Base-by-base conservation (phyloP, 2,888 invertebrate genomes). In the Drosophila pullipes region DNA sequence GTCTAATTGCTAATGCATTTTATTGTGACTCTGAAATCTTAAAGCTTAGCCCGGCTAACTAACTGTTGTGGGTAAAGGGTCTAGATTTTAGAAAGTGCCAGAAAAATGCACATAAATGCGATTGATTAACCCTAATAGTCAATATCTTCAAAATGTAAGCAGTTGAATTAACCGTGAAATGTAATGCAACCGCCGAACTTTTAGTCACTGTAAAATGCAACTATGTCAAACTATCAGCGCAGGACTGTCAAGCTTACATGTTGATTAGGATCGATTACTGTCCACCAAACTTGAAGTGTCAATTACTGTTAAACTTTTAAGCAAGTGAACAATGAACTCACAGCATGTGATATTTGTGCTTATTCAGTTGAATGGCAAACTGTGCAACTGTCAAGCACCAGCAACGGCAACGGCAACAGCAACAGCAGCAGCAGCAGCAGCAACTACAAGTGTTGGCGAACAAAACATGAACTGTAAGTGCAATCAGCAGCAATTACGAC, bases 381-480 rank as follows among this genome's bases (percentile, higher is more conserved):
- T 31, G 3, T 44, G 37, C 28, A 10, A 35, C 6, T 49, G 18
- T 47, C 49, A 54, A 54, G 31, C 9, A 31, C 1, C 7, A 30
- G 7, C 30, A 16, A 16, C 47, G 53, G 58, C 31, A 25, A 9
- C 54, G 44, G 41, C 47, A 47, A 0, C 7, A 30, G 7, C 30
- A 16, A 16, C 47, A 58, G 62, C 25, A 25, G 22, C 47, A 25
- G 47, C n/a, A 57, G 33, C 28, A 39, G 37, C 31, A 35, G 30
- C 25, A 63, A 49, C 39, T 49, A 31, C 35, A 66, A 54, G 61
- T 57, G 52, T 39, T 49, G 59, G 53, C 54, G 58, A 68, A 62
- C 61, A 68, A 53, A 52, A 4, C 13, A 53, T 53, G 39, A 58
- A 59, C 61, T 60, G 59, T 50, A 62, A 77, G 65, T 66, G 71